Percentiles rank a stretch among this genome's conserved stretches.
These are phyloP conservation scores for Lepidocyrtoides sp. DNA, from an alignment of 2,888 invertebrate species.

Conservation along the genomic window DNA sequence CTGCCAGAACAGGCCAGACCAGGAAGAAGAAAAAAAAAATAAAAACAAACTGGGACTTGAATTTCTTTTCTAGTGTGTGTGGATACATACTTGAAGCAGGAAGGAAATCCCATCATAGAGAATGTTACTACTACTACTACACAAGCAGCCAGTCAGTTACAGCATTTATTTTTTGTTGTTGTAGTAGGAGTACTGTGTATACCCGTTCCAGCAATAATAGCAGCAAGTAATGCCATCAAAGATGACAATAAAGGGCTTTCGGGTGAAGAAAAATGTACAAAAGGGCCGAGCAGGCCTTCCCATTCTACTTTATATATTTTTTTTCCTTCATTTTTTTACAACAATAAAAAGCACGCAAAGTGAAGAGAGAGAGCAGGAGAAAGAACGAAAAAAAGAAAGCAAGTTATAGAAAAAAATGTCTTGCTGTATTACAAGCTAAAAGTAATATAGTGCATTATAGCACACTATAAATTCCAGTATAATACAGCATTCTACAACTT, in stretches of 20 bases:
- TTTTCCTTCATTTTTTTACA: conserved; percentile 55
- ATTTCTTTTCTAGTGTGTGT: too few species aligned
- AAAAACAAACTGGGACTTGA: conserved; percentile 5
- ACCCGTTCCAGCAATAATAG: neutral
- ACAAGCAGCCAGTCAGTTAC: neutral
- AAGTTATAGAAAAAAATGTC: neutral
- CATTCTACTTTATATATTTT: too few species aligned
- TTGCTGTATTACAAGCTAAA: too few species aligned
- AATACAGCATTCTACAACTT: too few species aligned
- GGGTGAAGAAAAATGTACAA: conserved; percentile 55
- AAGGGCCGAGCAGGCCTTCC: too few species aligned
- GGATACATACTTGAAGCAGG: too few species aligned
- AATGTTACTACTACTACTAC: conserved; percentile 15
- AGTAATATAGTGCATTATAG: too few species aligned
- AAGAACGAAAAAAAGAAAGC: neutral
- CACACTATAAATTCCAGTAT: too few species aligned
- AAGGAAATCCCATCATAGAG: conserved; percentile 49
- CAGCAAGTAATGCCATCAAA: neutral
- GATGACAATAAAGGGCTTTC: conserved; percentile 69
- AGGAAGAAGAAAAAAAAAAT: too few species aligned
- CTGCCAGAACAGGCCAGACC: neutral
- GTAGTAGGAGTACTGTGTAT: neutral
- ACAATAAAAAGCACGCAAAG: conserved; percentile 12
- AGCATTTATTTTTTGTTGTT: neutral
- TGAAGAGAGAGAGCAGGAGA: neutral